Percentiles rank a stretch among this genome's conserved stretches.
These are phyloP conservation scores for Nycticryphes semicollaris DNA, from an alignment of 2,113 vertebrate species.

Conservation along the genomic window DNA sequence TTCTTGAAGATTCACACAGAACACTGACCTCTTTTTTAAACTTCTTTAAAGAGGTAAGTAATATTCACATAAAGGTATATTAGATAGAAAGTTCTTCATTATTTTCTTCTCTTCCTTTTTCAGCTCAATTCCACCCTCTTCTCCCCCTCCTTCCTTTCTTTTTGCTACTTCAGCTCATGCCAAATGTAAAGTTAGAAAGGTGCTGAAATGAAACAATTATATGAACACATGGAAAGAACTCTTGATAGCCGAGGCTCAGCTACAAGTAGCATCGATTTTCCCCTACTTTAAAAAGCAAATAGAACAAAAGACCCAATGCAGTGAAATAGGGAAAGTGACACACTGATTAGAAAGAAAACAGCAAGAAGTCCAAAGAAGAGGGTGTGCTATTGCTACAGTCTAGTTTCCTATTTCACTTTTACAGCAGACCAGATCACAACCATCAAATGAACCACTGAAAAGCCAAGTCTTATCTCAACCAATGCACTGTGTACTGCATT, in stretches of 20 bases:
- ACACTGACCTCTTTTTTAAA: background rate
- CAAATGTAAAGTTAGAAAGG: background rate
- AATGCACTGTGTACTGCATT: background rate
- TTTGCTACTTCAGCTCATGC: background rate
- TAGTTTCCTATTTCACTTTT: background rate
- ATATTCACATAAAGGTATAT: background rate
- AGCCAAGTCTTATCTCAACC: background rate
- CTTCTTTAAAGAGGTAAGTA: background rate
- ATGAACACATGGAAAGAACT: background rate
- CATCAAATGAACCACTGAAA: background rate
- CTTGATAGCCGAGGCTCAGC: background rate
- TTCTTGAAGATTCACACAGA: background rate
- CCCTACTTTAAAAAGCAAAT: background rate
- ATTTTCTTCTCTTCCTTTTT: background rate
- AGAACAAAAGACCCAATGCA: background rate
- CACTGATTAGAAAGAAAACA: background rate
- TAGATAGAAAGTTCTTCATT: background rate
- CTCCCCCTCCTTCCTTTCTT: background rate
- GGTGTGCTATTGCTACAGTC: background rate
- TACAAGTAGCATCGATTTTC: background rate
- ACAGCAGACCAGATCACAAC: background rate
- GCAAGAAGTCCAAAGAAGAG: background rate
- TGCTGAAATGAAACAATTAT: background rate
- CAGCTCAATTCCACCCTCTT: background rate
- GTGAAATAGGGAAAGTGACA: background rate